phyloP scores from a whole-genome alignment of 2,113 vertebrate genomes.

The Turnix velox region DNA sequence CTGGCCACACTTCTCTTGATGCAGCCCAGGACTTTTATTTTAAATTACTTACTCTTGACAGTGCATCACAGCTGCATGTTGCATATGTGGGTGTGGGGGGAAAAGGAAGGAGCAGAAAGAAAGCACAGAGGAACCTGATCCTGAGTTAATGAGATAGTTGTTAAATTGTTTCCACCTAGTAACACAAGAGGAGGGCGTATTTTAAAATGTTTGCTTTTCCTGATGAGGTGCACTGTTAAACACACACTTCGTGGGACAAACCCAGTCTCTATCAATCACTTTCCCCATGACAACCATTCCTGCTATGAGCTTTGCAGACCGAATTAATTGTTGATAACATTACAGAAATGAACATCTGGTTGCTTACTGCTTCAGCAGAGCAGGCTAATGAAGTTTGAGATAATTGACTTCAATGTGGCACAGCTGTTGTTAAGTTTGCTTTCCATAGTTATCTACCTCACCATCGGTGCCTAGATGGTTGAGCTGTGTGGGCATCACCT shows the following conservation, averaged over 20 bases:
- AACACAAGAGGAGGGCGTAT: background rate
- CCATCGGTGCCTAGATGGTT: too few species aligned
- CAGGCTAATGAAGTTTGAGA: background rate
- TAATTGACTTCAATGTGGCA: background rate
- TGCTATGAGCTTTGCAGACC: background rate
- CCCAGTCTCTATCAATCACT: background rate
- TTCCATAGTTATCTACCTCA: background rate
- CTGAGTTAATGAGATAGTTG: background rate
- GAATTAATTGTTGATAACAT: background rate
- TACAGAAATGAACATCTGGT: background rate
- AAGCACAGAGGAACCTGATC: background rate
- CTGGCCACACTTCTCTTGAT: too few species aligned
- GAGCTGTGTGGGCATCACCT: background rate
- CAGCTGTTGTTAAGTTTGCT: background rate
- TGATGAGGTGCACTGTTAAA: background rate
- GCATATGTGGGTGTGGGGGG: background rate
- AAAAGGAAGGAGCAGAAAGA: conserved; percentile 16
- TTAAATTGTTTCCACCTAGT: conserved; percentile 1
- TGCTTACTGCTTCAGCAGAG: background rate
- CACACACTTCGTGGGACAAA: background rate
- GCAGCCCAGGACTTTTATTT: background rate
- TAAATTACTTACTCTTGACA: background rate
- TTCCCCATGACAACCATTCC: background rate
- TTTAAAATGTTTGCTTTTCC: background rate
- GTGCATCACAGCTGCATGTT: background rate